Evolutionary conservation across 2,888 invertebrate species (phyloP).

Genomic region (Volucella bombylans): DNA sequence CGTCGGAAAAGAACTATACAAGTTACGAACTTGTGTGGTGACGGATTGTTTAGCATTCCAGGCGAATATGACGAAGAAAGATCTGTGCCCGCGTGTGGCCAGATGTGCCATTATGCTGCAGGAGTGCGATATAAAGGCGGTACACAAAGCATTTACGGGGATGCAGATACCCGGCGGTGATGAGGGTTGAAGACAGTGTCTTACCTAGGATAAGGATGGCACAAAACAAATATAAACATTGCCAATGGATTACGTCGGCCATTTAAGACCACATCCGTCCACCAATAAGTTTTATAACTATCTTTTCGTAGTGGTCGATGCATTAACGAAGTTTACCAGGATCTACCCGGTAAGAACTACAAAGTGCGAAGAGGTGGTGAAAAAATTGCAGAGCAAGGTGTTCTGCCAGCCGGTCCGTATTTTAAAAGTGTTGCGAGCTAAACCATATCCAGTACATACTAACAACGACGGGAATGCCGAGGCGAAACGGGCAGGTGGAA

Average conservation of each 20-base stretch:
- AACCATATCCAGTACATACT: too few relatives aligned
- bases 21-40: slow-evolving; percentile 17
- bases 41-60: slow-evolving; percentile 44
- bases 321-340: slow-evolving; percentile 79
- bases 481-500: too few relatives aligned
- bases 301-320: slow-evolving; percentile 76
- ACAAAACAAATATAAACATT: slow-evolving; percentile 7
- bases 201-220: slow-evolving; percentile 5
- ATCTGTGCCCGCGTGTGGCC: slow-evolving; percentile 37
- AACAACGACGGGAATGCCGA: too few relatives aligned
- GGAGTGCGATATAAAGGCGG: slow-evolving; percentile 23
- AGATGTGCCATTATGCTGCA: slow-evolving; percentile 28
- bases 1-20: slow-evolving; percentile 14
- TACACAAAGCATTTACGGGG: slow-evolving; percentile 2
- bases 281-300: slow-evolving; percentile 77
- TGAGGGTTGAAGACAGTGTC: background rate
- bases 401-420: slow-evolving; percentile 79
- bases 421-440: slow-evolving; percentile 56
- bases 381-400: slow-evolving; percentile 75
- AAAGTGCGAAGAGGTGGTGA: slow-evolving; percentile 76
- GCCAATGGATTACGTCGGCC: slow-evolving; percentile 75
- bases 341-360: slow-evolving; percentile 66
- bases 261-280: slow-evolving; percentile 76
- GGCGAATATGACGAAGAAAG: slow-evolving; percentile 26
- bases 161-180: slow-evolving; percentile 44